Base-by-base conservation (phyloP, 2,888 invertebrate genomes). In the Girardia tigrina region DNA sequence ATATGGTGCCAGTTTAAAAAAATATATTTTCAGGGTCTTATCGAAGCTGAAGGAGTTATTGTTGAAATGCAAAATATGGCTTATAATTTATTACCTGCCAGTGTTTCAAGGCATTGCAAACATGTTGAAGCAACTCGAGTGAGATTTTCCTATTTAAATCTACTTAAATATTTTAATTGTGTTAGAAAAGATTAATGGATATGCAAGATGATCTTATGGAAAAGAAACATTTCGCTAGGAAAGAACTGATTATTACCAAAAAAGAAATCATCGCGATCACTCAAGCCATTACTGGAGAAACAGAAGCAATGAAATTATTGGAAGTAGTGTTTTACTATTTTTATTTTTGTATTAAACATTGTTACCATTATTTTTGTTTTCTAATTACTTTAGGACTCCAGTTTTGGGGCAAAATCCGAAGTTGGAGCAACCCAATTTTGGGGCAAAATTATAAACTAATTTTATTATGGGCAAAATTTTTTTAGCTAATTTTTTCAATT, bases 51-150 rank as follows among this genome's bases (percentile, higher is more conserved):
- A 20, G n/a, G 8, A 4, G 8, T 56, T 12, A 56, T 56, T 12
- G n/a, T 8, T 20, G 56, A 56, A 56, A 56, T 56, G 56, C 56
- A 56, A 56, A 56, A 56, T 56, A 56, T 56, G 56, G 56, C 56
- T 20, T 56, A 56, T 56, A 16, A 16, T 20, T 23, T 56, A 20
- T 23, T 56, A n/a, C 56, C 56, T 23, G 56, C 56, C 23, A 56
- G n/a, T 56, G 56, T 56, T 20, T 12, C 56, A 56, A 56, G 23
- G n/a, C 56, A 56, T 56, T 56, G 56, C 56, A 56, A n/a, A 16
- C 8, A 56, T 6, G 56, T 56, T 12, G 8, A 56, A 56, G 56
- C n/a, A 56, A 56, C 56, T 2, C n/a, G 56, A 56, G 56, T 56
- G n/a, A 56, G n/a, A 12, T 20, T 36, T 36, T 36, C 16, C 16